phyloP scores from a whole-genome alignment of 1,140 invertebrate genomes.

The Temnothorax nylanderi region DNA sequence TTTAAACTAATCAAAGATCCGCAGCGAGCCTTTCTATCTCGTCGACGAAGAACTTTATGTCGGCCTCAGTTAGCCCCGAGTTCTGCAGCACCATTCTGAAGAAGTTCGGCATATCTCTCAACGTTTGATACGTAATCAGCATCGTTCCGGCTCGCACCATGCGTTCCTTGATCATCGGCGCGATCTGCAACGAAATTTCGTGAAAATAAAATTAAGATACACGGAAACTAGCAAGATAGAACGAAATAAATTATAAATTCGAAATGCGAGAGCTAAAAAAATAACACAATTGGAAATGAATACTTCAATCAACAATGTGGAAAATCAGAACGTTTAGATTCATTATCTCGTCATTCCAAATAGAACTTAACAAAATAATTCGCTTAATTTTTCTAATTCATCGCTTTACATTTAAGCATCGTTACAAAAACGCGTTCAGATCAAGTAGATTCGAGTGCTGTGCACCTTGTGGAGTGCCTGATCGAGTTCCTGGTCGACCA shows the following conservation, averaged over 20 bases:
- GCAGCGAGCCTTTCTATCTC: slow-evolving; percentile 94
- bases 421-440: background rate
- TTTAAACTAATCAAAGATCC: slow-evolving; percentile 86
- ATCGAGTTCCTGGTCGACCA: slow-evolving; percentile 89
- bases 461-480: slow-evolving; percentile 88
- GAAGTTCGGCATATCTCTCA: slow-evolving; percentile 94
- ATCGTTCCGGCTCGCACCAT: slow-evolving; percentile 98
- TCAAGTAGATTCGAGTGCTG: background rate
- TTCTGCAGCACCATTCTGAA: slow-evolving; percentile 97
- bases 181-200: slow-evolving; percentile 85
- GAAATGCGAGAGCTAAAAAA: background rate
- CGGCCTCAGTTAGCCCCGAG: slow-evolving; percentile 91
- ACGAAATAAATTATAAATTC: background rate
- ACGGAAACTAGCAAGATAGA: background rate
- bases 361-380: background rate
- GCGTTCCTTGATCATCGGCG: slow-evolving; percentile 95
- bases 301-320: background rate
- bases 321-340: background rate
- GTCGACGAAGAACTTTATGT: slow-evolving; percentile 94
- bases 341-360: background rate
- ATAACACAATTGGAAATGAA: background rate
- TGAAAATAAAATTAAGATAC: slow-evolving; percentile 62
- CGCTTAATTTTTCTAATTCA: background rate
- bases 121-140: slow-evolving; percentile 97
- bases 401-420: background rate